These are phyloP conservation scores for Drosophila imparisetae DNA, from an alignment of 2,888 invertebrate species.

Conservation along the genomic window DNA sequence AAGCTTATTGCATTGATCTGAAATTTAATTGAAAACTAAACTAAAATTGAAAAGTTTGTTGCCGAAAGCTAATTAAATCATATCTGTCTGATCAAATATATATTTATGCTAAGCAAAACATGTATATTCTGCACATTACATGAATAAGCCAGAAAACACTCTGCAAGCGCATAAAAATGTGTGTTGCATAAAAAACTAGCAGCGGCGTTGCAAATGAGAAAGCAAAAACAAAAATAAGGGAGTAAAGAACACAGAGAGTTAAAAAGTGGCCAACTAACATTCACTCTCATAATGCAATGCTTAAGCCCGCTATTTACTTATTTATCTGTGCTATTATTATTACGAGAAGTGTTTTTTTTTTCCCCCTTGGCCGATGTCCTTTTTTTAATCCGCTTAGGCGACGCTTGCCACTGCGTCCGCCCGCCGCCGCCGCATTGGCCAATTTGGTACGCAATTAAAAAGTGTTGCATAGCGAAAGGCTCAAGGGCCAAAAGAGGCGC, in stretches of 20 bases:
- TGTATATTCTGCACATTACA: background rate
- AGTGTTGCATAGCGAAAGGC: conserved; percentile 57
- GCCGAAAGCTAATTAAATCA: background rate
- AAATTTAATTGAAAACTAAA: background rate
- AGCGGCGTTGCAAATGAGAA: background rate
- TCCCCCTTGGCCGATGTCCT: background rate
- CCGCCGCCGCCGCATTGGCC: conserved; percentile 28
- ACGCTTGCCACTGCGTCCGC: conserved; percentile 15
- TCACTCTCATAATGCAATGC: conserved; percentile 43
- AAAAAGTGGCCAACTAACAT: conserved; percentile 38
- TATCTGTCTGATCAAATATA: background rate
- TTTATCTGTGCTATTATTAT: conserved; percentile 43
- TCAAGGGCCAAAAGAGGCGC: conserved; percentile 8
- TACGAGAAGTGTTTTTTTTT: background rate
- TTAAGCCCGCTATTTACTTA: conserved; percentile 58
- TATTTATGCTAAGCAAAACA: background rate
- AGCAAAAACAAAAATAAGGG: background rate
- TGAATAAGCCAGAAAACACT: background rate
- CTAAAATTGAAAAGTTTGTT: background rate
- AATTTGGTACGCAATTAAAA: conserved; percentile 66
- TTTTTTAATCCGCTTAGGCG: conserved; percentile 67
- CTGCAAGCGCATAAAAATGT: background rate
- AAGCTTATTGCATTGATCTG: background rate
- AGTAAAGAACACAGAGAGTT: conserved; percentile 2
- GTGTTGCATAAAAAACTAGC: conserved; percentile 3